A percentile compares a stretch with the other conserved stretches of the same genome.
Evolutionary conservation across 1,140 invertebrate genomes (phyloP).

Genomic region (Xylocopa sonorina): DNA sequence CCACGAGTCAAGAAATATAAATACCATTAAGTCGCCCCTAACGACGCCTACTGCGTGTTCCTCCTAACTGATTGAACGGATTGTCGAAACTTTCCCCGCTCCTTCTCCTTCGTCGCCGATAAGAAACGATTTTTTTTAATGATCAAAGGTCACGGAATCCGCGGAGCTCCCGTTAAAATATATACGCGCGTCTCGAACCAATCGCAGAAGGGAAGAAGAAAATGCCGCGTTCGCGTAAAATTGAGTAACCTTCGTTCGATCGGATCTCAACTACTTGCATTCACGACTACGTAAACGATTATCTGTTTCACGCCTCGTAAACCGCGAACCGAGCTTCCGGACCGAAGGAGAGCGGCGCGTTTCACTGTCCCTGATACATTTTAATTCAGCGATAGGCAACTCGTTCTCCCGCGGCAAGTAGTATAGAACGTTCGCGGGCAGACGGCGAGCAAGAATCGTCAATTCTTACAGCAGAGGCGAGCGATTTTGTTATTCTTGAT

Average conservation of each 20-base stretch:
- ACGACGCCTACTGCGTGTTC: slow-evolving; percentile 19
- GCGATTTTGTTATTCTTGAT: no score
- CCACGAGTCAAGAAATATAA: slow-evolving; percentile 43
- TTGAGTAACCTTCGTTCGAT: not conserved
- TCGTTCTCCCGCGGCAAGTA: no score
- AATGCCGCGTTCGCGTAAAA: slow-evolving; percentile 12
- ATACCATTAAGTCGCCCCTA: slow-evolving; percentile 4
- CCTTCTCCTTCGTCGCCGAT: slow-evolving; percentile 30
- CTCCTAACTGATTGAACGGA: slow-evolving; percentile 55
- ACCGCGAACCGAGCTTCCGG: not conserved
- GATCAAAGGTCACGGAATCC: not conserved
- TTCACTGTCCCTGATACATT: no score
- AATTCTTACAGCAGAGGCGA: no score
- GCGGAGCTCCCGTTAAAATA: not conserved
- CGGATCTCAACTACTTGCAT: not conserved
- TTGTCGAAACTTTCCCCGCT: slow-evolving; percentile 43
- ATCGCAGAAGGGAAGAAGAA: slow-evolving; percentile 35
- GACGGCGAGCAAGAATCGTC: no score
- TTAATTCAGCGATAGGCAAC: no score
- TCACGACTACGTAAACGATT: slow-evolving; percentile 5
- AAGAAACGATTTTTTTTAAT: slow-evolving; percentile 32
- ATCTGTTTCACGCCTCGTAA: slow-evolving; percentile 13
- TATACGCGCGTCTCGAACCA: slow-evolving; percentile 28
- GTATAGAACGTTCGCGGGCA: no score
- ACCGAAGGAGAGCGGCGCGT: not conserved